These are phyloP conservation scores for Mactra quadrangularis DNA, from an alignment of 1,140 invertebrate species.

Conservation along the genomic window DNA sequence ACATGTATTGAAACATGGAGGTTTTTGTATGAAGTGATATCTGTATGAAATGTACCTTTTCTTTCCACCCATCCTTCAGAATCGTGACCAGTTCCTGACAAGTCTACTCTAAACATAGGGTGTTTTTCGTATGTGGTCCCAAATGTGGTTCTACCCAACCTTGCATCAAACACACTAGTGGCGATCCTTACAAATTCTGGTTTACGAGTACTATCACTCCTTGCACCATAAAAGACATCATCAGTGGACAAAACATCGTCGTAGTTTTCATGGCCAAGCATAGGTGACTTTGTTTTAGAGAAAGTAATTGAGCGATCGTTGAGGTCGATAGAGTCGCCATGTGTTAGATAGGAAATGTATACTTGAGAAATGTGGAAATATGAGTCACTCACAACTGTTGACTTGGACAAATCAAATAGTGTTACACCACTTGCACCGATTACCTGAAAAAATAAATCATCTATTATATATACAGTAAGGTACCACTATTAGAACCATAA, in stretches of 20 bases:
- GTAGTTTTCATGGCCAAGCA: constrained; percentile 72
- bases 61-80: constrained; percentile 62
- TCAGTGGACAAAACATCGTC: constrained; percentile 60
- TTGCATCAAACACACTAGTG: constrained; percentile 64
- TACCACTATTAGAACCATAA: too few relatives aligned
- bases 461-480: too few relatives aligned
- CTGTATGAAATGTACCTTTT: constrained; percentile 59
- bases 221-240: constrained; percentile 71
- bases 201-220: constrained; percentile 27
- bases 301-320: constrained; percentile 65
- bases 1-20: constrained; percentile 20
- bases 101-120: constrained; percentile 59
- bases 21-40: constrained; percentile 67
- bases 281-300: constrained; percentile 62
- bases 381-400: background rate
- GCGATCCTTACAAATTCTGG: constrained; percentile 66
- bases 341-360: constrained; percentile 62
- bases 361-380: constrained; percentile 62
- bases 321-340: constrained; percentile 63
- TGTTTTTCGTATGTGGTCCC: constrained; percentile 60
- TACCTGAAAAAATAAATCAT: constrained; percentile 52
- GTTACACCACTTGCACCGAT: constrained; percentile 62
- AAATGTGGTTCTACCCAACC: constrained; percentile 19
- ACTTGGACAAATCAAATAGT: constrained; percentile 59
- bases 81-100: constrained; percentile 40